These are phyloP conservation scores for Procapra przewalskii DNA, from an alignment of 2,113 vertebrate genomes.

Conservation along the genomic window DNA sequence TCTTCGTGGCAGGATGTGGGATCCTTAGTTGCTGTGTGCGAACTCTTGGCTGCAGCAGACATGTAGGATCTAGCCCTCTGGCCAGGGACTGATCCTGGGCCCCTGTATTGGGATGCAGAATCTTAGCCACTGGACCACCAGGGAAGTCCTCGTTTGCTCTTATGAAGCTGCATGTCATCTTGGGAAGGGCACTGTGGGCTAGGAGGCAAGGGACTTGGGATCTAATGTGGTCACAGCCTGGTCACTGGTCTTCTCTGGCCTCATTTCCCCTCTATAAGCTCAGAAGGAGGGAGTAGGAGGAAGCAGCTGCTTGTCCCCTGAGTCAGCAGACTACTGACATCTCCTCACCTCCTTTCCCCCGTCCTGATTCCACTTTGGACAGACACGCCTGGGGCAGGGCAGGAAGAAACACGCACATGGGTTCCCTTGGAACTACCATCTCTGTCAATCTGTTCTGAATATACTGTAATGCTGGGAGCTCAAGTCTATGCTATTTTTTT, in stretches of 20 bases:
- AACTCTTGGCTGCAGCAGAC: background rate
- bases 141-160: background rate
- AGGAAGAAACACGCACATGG: conserved; percentile 51
- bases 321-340: background rate
- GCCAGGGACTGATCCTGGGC: background rate
- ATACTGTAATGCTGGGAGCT: conserved; percentile 19
- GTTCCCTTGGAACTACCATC: conserved; percentile 45
- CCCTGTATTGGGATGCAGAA: background rate
- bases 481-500: conserved; percentile 52
- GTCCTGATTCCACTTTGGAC: background rate
- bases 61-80: background rate
- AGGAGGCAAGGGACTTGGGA: background rate
- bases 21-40: background rate
- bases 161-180: background rate
- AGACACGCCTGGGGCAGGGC: background rate
- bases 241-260: background rate
- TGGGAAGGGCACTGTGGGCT: background rate
- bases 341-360: background rate
- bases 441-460: conserved; percentile 65
- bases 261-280: background rate
- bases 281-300: background rate
- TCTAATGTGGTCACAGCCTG: background rate
- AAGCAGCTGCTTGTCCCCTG: background rate
- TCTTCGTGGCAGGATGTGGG: background rate
- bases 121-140: background rate